Evolutionary conservation across 2,113 vertebrate species (phyloP).

Genomic region (Pluvialis apricaria): DNA sequence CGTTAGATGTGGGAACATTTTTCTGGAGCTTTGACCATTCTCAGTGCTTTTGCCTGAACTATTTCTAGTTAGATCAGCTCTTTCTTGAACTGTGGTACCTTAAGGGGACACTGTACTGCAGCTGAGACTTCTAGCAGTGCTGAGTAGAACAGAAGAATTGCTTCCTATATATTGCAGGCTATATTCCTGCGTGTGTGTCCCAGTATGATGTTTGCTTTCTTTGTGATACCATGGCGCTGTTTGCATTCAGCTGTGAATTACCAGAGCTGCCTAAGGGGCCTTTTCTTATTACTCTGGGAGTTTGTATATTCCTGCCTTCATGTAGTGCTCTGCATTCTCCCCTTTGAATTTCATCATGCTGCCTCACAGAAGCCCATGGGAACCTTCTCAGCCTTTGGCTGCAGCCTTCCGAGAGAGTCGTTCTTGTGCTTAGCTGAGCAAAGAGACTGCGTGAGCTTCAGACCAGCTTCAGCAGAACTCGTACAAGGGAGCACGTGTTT

Average conservation of each 20-base stretch:
- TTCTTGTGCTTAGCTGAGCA: neutral
- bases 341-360: neutral
- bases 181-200: neutral
- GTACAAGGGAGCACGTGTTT: neutral
- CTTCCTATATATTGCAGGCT: neutral
- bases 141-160: neutral
- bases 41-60: neutral
- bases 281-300: neutral
- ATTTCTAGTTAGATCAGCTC: neutral
- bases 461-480: neutral
- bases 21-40: neutral
- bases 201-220: neutral
- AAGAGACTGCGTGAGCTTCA: neutral
- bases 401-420: neutral
- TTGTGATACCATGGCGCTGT: neutral
- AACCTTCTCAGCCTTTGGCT: neutral
- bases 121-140: neutral
- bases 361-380: neutral
- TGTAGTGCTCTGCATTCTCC: neutral
- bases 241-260: neutral
- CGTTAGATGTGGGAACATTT: neutral
- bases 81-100: neutral
- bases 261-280: neutral
- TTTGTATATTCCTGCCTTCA: neutral
- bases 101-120: neutral